Evolutionary conservation across 53 echinoderm and acorn worm species (phyloP), one percentile per base, ranked within the genome.

Genomic region (Paelopatides confundens): DNA sequence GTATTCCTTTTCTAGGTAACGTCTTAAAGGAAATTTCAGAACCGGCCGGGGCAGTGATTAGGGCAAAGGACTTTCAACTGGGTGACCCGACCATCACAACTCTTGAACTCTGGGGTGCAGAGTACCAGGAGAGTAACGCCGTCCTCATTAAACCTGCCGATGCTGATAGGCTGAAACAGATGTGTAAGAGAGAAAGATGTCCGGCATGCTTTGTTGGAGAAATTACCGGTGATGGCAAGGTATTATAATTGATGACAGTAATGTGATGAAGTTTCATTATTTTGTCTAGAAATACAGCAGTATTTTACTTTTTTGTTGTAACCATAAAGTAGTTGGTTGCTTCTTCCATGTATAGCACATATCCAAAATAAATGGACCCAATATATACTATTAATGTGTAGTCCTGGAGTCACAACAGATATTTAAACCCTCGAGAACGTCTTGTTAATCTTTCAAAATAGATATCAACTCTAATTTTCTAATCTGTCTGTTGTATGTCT

Each of bases 101-200:
- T 31, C 87, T 97, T 86, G 98, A 97, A 88, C 87, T 97, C 14
- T 97, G 98, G 98, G 98, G 98, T 38, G 98, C 98, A 1, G 98
- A 97, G 90, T 97, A 97, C 91, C 98, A 97, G 76, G 98, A 97
- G 87, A 92, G 90, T 69, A 97, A 97, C 39, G 98, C 98, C 67
- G 89, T 97, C 65, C 90, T 97, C 65, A 91, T 97, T 5, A 86
- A 85, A 52, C 92, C 89, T 50, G 86, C 77, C 14, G 94, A 93
- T 49, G 88, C 54, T 6, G 84, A 39, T 31, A 86, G 87, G 66
- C 90, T 97, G 35, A 86, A 85, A 28, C 77, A 85, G 37, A 88
- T 97, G 50, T 92, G 98, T 74, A 15, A 79, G 43, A 92, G 98
- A 84, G 98, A 97, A 71, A 92, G 93, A 70, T 97, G 98, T 66